phyloP scores from a whole-genome alignment of 2,797 vertebrate species.

The Triplophysa bombifrons region DNA sequence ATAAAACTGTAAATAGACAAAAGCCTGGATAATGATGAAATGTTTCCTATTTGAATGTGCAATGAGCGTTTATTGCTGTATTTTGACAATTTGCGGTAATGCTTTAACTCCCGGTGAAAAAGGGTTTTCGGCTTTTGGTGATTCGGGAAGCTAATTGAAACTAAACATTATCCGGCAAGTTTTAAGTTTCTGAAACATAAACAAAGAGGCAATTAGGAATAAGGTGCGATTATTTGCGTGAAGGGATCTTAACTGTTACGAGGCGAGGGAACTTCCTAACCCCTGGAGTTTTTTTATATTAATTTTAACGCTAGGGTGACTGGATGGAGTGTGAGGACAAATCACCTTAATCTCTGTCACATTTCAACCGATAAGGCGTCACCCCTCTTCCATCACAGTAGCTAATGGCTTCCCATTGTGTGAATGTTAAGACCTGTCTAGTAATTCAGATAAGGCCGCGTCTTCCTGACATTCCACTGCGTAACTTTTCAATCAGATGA shows the following conservation, averaged over 20 bases:
- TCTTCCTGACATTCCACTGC: neutral
- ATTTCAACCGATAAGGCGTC: constrained; percentile 44
- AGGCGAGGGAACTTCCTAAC: constrained; percentile 41
- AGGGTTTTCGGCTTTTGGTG: constrained; percentile 1
- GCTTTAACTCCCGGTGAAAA: constrained; percentile 35
- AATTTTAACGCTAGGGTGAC: constrained; percentile 13
- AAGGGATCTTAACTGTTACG: constrained; percentile 28
- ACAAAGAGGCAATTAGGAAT: constrained; percentile 37
- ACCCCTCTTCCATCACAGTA: constrained; percentile 25
- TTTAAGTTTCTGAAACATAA: constrained; percentile 19
- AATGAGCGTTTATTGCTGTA: constrained; percentile 30
- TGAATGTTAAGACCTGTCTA: neutral
- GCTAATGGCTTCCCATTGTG: constrained; percentile 34
- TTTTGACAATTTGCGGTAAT: constrained; percentile 14
- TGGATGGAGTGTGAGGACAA: constrained; percentile 34
- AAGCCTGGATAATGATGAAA: constrained; percentile 46
- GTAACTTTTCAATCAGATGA: neutral
- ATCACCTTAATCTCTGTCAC: constrained; percentile 28
- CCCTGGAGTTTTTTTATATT: constrained; percentile 43
- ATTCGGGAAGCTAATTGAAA: constrained; percentile 17
- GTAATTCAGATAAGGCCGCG: neutral
- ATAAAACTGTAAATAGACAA: constrained; percentile 51
- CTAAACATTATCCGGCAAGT: constrained; percentile 31
- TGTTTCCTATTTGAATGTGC: constrained; percentile 32
- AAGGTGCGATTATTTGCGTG: constrained; percentile 27